Conservation (phyloP, 2,113 vertebrate species). For the Aleadryas rufinucha region DNA sequence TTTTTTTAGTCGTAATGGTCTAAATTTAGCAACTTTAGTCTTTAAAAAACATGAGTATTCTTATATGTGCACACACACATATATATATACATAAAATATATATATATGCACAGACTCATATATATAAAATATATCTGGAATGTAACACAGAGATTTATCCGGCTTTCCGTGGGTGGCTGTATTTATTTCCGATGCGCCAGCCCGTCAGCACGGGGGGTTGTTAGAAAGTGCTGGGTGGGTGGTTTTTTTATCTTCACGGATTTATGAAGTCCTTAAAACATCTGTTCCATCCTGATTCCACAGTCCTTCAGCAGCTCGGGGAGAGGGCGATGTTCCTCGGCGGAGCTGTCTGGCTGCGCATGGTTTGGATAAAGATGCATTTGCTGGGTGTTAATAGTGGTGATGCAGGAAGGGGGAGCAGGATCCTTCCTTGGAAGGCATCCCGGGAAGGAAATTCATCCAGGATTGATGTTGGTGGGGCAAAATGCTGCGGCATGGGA, state of each 20-base stretch:
- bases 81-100: neutral
- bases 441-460: neutral
- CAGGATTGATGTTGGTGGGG: neutral
- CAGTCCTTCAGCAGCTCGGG: neutral
- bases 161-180: constrained; percentile 42
- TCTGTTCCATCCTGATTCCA: constrained; percentile 64
- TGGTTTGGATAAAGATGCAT: neutral
- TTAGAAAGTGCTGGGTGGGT: constrained; percentile 66
- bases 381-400: neutral
- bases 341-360: neutral
- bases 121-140: neutral
- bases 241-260: constrained; percentile 37
- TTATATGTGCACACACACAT: neutral
- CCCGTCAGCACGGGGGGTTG: constrained; percentile 39
- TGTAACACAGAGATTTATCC: neutral
- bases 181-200: constrained; percentile 58
- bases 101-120: neutral
- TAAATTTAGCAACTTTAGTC: neutral
- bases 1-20: neutral
- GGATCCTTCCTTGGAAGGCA: neutral
- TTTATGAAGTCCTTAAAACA: constrained; percentile 71
- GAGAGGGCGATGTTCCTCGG: neutral
- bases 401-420: neutral
- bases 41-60: neutral
- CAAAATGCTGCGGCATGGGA: fast-evolving